phyloP scores from a whole-genome alignment of 2,113 vertebrate genomes.

The Chelonoidis abingdonii region DNA sequence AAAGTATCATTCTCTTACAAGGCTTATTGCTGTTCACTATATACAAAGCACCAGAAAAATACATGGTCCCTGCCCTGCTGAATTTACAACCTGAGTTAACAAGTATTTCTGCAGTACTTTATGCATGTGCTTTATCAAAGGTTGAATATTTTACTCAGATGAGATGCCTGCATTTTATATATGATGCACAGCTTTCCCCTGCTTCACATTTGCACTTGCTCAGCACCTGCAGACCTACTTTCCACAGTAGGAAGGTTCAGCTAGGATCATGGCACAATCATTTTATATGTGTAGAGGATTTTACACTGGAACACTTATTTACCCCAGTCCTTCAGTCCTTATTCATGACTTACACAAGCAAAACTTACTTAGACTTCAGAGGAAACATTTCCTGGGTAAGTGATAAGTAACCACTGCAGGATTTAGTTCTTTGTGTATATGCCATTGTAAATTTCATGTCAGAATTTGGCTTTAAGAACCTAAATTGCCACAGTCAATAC shows the following conservation, averaged over 20 bases:
- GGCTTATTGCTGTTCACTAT: neutral
- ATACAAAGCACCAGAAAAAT: neutral
- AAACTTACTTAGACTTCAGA: slow-evolving; percentile 22
- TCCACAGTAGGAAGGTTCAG: neutral
- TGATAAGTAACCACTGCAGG: slow-evolving; percentile 40
- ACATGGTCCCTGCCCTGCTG: neutral
- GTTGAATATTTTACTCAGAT: neutral
- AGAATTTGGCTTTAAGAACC: slow-evolving; percentile 34
- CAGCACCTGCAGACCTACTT: neutral
- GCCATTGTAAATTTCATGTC: slow-evolving; percentile 54
- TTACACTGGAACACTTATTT: neutral
- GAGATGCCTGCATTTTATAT: neutral
- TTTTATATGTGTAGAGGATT: neutral
- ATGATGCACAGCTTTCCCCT: too few species aligned
- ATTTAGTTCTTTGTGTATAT: neutral
- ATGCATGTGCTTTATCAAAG: neutral
- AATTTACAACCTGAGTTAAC: neutral
- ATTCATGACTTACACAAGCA: neutral
- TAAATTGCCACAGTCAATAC: slow-evolving; percentile 2
- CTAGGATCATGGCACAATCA: neutral
- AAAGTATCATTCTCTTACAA: neutral
- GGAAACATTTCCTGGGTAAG: slow-evolving; percentile 39
- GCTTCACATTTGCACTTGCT: neutral
- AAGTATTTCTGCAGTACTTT: neutral
- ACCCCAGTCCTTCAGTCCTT: neutral